Percentiles rank a stretch among this genome's conserved stretches.
phyloP scores from a whole-genome alignment of 2,797 vertebrate genomes.

The Remorina albescens region DNA sequence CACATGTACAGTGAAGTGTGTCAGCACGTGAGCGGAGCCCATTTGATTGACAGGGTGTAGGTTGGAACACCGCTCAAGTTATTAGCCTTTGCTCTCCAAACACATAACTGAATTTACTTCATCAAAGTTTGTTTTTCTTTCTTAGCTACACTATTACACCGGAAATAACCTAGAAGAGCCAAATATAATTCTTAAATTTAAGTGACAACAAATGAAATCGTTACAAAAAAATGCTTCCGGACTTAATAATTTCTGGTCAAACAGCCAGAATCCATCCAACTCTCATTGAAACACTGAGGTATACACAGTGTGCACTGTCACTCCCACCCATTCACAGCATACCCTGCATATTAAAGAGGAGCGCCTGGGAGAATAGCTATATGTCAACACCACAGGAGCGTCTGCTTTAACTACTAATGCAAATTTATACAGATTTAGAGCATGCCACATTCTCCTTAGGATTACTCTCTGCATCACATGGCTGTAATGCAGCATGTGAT shows the following conservation, averaged over 20 bases:
- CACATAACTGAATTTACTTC: slow-evolving; percentile 34
- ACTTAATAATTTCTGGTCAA: slow-evolving; percentile 29
- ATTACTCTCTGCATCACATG: slow-evolving; percentile 33
- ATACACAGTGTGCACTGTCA: slow-evolving; percentile 43
- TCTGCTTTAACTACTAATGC: slow-evolving; percentile 67
- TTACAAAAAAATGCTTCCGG: slow-evolving; percentile 1
- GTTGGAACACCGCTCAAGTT: slow-evolving; percentile 41
- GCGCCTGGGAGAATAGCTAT: slow-evolving; percentile 55
- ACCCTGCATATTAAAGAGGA: slow-evolving; percentile 70
- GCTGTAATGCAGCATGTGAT: slow-evolving; percentile 32
- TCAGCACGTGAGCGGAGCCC: not conserved
- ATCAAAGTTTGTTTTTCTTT: slow-evolving; percentile 18
- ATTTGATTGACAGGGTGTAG: slow-evolving; percentile 33
- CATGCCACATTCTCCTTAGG: slow-evolving; percentile 42
- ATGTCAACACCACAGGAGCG: slow-evolving; percentile 73
- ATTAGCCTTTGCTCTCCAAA: slow-evolving; percentile 53
- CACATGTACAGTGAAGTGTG: not conserved
- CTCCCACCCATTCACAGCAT: slow-evolving; percentile 34
- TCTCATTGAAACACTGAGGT: slow-evolving; percentile 34
- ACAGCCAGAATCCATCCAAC: slow-evolving; percentile 6
- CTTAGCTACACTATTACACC: slow-evolving; percentile 17
- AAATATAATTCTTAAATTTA: not conserved
- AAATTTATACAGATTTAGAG: slow-evolving; percentile 66
- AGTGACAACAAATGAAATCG: slow-evolving; percentile 16
- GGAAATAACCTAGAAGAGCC: slow-evolving; percentile 10